Percentiles rank a stretch among this genome's conserved stretches.
These are phyloP conservation scores for Horisme vitalbata DNA, from an alignment of 2,888 invertebrate species.

Conservation along the genomic window DNA sequence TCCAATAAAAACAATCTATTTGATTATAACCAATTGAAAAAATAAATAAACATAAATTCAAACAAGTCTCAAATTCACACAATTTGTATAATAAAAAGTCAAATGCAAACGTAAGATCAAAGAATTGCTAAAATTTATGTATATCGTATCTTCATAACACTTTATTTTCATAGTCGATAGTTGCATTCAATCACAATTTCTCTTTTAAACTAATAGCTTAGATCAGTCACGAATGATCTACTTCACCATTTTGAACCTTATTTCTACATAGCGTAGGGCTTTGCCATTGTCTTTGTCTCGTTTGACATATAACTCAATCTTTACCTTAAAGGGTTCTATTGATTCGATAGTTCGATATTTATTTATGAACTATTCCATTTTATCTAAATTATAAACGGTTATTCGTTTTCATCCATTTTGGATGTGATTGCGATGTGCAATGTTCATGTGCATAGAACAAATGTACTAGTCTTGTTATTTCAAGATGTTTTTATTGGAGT, in stretches of 20 bases:
- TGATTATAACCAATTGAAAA: too few relatives aligned
- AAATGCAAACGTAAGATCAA: too few relatives aligned
- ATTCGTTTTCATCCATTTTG: slow-evolving; percentile 17
- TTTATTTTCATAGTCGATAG: background rate
- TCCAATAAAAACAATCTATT: too few relatives aligned
- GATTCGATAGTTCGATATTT: slow-evolving; percentile 50
- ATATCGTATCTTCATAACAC: background rate
- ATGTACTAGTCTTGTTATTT: slow-evolving; percentile 12
- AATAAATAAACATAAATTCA: too few relatives aligned
- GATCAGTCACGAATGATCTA: slow-evolving; percentile 56
- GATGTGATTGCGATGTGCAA: slow-evolving; percentile 9
- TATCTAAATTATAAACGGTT: slow-evolving; percentile 23
- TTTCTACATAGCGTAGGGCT: background rate
- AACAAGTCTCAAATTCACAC: too few relatives aligned
- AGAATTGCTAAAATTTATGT: background rate
- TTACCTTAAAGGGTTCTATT: slow-evolving; percentile 49
- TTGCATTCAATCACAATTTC: slow-evolving; percentile 51
- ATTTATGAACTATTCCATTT: slow-evolving; percentile 38
- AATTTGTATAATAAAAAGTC: too few relatives aligned
- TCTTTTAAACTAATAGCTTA: slow-evolving; percentile 48
- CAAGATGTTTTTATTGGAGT: slow-evolving; percentile 4
- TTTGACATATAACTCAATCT: slow-evolving; percentile 70
- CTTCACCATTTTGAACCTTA: slow-evolving; percentile 27
- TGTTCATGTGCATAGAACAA: slow-evolving; percentile 3
- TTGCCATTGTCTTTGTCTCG: slow-evolving; percentile 16